Conservation (phyloP, 2,888 invertebrate species). For the Pharmacophagus antenor region DNA sequence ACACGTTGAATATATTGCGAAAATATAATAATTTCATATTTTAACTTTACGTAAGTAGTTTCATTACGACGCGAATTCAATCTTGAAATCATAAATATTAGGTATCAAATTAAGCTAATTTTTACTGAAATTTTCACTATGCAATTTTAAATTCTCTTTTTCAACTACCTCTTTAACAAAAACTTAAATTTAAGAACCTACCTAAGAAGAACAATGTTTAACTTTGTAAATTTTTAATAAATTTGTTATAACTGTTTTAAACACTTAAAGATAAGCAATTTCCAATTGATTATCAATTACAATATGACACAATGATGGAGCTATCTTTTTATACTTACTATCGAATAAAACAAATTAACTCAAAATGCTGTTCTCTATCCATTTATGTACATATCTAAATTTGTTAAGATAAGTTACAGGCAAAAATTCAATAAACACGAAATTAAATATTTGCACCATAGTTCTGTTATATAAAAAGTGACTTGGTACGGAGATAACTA, state of each 20-base stretch:
- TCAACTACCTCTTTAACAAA: too few species aligned
- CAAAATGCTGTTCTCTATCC: not conserved
- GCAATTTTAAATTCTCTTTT: too few species aligned
- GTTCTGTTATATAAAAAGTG: constrained; percentile 21
- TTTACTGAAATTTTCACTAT: too few species aligned
- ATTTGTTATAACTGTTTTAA: too few species aligned
- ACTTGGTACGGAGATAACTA: constrained; percentile 50
- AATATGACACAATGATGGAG: constrained; percentile 37
- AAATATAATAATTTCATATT: too few species aligned
- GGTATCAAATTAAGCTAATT: too few species aligned
- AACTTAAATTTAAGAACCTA: too few species aligned
- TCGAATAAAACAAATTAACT: constrained; percentile 27
- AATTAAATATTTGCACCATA: not conserved
- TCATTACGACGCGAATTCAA: too few species aligned
- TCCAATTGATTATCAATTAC: constrained; percentile 50
- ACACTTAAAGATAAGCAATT: constrained; percentile 37
- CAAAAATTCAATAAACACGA: constrained; percentile 6
- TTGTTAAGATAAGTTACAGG: not conserved
- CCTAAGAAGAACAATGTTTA: too few species aligned
- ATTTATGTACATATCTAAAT: not conserved
- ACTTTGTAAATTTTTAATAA: too few species aligned
- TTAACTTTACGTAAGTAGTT: too few species aligned
- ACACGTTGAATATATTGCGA: not conserved
- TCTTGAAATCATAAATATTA: too few species aligned
- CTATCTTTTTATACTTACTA: constrained; percentile 3